phyloP scores from a whole-genome alignment of 2,888 invertebrate genomes.

The Tachystola acroxantha region DNA sequence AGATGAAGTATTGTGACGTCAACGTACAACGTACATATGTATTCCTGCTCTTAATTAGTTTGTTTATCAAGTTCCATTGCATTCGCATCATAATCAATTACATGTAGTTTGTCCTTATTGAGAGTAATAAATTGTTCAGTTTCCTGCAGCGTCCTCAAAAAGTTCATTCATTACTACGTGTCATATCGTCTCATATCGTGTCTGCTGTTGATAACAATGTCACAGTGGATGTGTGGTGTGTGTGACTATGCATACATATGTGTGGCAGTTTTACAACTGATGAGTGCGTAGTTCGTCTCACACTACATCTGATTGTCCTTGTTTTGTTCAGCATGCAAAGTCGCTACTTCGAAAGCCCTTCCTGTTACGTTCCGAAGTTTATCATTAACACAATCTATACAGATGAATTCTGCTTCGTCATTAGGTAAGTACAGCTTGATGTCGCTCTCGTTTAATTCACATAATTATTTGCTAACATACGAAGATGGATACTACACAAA shows the following conservation, averaged over 20 bases:
- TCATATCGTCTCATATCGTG: slow-evolving; percentile 34
- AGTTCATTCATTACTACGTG: slow-evolving; percentile 43
- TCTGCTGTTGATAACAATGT: slow-evolving; percentile 40
- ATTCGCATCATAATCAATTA: slow-evolving; percentile 14
- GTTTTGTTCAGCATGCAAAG: slow-evolving; percentile 17
- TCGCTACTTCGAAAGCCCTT: not conserved
- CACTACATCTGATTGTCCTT: slow-evolving; percentile 31
- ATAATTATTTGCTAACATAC: too few species aligned
- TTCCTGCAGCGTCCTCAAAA: slow-evolving; percentile 24
- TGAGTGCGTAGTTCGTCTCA: slow-evolving; percentile 30
- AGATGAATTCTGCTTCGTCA: not conserved
- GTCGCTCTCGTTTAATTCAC: not conserved
- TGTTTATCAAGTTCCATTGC: slow-evolving; percentile 17
- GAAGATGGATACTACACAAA: too few species aligned
- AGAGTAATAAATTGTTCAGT: slow-evolving; percentile 21
- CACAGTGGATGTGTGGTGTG: slow-evolving; percentile 17
- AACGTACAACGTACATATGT: too few species aligned
- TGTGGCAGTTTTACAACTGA: slow-evolving; percentile 22
- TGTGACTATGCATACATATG: not conserved
- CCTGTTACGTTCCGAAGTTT: not conserved
- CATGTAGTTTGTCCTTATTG: slow-evolving; percentile 14
- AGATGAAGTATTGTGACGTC: too few species aligned
- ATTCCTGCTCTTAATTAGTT: slow-evolving; percentile 6
- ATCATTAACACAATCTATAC: not conserved
- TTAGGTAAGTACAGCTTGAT: not conserved